A percentile compares a stretch with the other conserved stretches of the same genome.
phyloP scores from a whole-genome alignment of 2,797 vertebrate genomes.

The Malacoctenus gilli region DNA sequence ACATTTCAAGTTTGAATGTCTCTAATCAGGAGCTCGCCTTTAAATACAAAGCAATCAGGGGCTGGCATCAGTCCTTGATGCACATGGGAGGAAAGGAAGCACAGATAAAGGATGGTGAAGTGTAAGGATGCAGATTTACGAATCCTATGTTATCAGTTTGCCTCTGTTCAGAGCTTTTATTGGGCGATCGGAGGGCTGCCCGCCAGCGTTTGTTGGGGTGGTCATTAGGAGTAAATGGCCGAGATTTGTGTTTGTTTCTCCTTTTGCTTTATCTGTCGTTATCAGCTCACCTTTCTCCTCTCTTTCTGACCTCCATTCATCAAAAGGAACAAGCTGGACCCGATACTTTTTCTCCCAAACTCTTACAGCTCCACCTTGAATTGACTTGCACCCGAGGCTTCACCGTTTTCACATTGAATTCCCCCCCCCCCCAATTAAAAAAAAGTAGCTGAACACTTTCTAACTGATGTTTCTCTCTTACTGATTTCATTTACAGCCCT shows the following conservation, averaged over 20 bases:
- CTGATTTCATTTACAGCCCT: too few relatives aligned
- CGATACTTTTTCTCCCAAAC: slow-evolving; percentile 51
- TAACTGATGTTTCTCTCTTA: too few relatives aligned
- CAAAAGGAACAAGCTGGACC: slow-evolving; percentile 64
- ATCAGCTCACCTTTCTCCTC: slow-evolving; percentile 65
- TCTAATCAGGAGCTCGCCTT: slow-evolving; percentile 38
- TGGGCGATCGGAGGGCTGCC: slow-evolving; percentile 25
- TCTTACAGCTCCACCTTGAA: slow-evolving; percentile 49
- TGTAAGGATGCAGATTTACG: slow-evolving; percentile 13
- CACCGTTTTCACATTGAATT: too few relatives aligned
- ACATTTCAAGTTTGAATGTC: slow-evolving; percentile 47
- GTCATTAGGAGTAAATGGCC: slow-evolving; percentile 57
- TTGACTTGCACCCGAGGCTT: slow-evolving; percentile 39
- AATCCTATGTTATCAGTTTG: slow-evolving; percentile 37
- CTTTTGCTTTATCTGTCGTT: slow-evolving; percentile 49
- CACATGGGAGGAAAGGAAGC: slow-evolving; percentile 2
- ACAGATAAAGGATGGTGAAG: slow-evolving; percentile 47
- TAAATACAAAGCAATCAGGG: slow-evolving; percentile 51
- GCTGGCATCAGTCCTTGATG: slow-evolving; percentile 25
- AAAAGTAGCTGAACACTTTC: too few relatives aligned
- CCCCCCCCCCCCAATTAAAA: background rate
- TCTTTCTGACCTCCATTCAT: slow-evolving; percentile 67
- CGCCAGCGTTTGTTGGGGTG: slow-evolving; percentile 36
- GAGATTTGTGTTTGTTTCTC: slow-evolving; percentile 54
- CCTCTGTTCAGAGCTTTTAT: slow-evolving; percentile 40